Conservation (phyloP, 2,113 vertebrate genomes). For the Hippolais icterina region DNA sequence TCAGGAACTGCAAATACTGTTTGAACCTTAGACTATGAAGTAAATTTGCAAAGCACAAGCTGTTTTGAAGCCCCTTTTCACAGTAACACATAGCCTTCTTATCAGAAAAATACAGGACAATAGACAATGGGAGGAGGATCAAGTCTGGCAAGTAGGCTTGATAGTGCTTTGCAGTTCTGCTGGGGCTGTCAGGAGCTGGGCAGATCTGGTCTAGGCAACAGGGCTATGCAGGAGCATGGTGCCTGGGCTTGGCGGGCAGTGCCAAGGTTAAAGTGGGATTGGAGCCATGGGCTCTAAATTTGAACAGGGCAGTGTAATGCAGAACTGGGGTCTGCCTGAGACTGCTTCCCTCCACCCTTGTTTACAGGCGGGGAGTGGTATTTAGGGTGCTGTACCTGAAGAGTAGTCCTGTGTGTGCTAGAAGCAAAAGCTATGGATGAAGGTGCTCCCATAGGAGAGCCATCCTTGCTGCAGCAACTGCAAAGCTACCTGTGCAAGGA, state of each 20-base stretch:
- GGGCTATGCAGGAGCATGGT: not conserved
- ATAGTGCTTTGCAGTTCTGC: not conserved
- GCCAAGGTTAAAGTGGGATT: not conserved
- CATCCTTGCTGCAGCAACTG: not conserved
- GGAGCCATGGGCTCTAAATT: not conserved
- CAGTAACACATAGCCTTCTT: not conserved
- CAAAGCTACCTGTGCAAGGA: not conserved
- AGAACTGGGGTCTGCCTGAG: not conserved
- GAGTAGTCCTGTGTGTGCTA: accelerated
- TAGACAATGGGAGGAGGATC: not conserved
- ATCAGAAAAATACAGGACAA: not conserved
- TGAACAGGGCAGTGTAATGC: not conserved
- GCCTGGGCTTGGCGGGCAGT: not conserved
- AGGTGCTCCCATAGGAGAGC: not conserved
- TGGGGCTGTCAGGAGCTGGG: not conserved
- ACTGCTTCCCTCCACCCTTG: not conserved
- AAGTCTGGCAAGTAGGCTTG: not conserved
- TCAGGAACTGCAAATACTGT: not conserved
- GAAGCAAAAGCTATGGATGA: not conserved
- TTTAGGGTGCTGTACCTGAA: accelerated
- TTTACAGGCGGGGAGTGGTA: accelerated
- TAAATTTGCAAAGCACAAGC: not conserved
- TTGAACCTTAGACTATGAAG: not conserved
- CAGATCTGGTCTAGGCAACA: not conserved
- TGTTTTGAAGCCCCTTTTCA: not conserved